phyloP scores from a whole-genome alignment of 1,140 invertebrate species.

The Ostrea denselamellosa region DNA sequence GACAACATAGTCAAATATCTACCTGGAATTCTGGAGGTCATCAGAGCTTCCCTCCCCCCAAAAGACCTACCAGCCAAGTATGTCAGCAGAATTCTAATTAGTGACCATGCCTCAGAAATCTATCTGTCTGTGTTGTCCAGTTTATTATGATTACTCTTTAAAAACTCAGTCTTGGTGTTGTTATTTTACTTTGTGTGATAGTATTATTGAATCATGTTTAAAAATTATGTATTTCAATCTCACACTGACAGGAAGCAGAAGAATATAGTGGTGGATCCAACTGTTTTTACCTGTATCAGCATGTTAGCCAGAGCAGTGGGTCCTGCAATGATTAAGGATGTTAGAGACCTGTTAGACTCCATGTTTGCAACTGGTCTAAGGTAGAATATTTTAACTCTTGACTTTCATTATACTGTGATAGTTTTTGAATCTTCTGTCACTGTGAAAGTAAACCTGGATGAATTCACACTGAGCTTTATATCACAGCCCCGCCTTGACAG shows the following conservation, averaged over 20 bases:
- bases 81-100: background rate
- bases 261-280: constrained; percentile 86
- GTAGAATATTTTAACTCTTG: constrained; percentile 58
- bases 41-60: constrained; percentile 89
- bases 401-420: background rate
- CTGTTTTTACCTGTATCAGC: constrained; percentile 97
- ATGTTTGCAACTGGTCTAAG: constrained; percentile 91
- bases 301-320: constrained; percentile 92
- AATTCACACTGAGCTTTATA: background rate
- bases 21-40: constrained; percentile 91
- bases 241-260: constrained; percentile 80
- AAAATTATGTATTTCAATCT: background rate
- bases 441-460: too few species aligned
- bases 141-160: too few species aligned
- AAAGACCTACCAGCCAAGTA: constrained; percentile 80
- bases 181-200: too few species aligned
- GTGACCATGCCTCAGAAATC: background rate
- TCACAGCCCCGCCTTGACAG: constrained; percentile 90
- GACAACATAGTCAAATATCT: constrained; percentile 89
- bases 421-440: background rate
- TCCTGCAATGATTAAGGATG: constrained; percentile 86
- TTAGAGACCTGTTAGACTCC: constrained; percentile 91
- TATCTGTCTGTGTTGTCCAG: background rate
- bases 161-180: too few species aligned
- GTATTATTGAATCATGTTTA: background rate